These are phyloP conservation scores for Festucalex cinctus DNA, from an alignment of 2,113 vertebrate species.

Conservation along the genomic window DNA sequence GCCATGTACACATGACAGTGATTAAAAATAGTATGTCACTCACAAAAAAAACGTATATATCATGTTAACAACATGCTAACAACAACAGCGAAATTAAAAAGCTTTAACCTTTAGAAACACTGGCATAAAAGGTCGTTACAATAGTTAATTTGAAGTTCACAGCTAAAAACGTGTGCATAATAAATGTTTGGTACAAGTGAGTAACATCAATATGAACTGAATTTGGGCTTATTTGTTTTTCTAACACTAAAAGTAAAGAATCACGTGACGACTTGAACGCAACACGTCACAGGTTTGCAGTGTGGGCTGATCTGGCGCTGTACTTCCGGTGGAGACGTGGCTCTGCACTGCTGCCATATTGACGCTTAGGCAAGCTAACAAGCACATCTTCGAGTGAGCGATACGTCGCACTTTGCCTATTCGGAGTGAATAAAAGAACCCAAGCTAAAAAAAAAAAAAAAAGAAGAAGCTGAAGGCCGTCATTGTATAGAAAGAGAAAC, in stretches of 20 bases:
- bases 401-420: conserved; percentile 11
- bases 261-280: not conserved
- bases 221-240: not conserved
- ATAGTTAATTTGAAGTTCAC: too few relatives aligned
- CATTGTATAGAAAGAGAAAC: conserved; percentile 34
- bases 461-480: conserved; percentile 29
- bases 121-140: too few relatives aligned
- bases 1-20: too few relatives aligned
- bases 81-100: too few relatives aligned
- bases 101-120: too few relatives aligned
- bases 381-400: conserved; percentile 24
- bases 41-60: too few relatives aligned
- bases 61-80: too few relatives aligned
- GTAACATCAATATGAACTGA: not conserved
- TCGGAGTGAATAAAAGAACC: conserved; percentile 22
- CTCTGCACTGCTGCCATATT: conserved; percentile 70
- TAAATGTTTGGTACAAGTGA: too few relatives aligned
- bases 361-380: conserved; percentile 54
- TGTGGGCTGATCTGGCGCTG: conserved; percentile 47
- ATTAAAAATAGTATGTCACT: too few relatives aligned
- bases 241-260: conserved; percentile 13
- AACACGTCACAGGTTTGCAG: conserved; percentile 57
- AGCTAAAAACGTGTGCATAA: too few relatives aligned
- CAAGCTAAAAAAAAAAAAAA: conserved; percentile 2
- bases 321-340: conserved; percentile 73